Evolutionary conservation across 2,797 vertebrate genomes (phyloP).

Genomic region (Pteronotus mesoamericanus): DNA sequence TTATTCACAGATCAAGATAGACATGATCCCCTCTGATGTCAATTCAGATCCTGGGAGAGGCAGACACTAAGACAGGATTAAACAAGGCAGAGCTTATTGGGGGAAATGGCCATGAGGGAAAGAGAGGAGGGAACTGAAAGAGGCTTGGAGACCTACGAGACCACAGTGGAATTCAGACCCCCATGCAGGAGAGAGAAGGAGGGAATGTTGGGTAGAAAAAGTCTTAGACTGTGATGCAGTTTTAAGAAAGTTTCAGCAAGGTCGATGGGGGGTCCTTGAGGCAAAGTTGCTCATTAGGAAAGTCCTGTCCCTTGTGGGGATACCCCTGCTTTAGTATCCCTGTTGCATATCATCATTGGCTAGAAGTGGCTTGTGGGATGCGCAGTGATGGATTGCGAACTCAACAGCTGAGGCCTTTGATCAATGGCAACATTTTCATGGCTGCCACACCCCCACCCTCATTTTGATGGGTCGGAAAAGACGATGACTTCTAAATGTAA

Average conservation of each 20-base stretch:
- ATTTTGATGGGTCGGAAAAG: slow-evolving; percentile 38
- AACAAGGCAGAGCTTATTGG: background rate
- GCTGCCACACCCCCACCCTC: background rate
- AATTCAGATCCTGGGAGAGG: background rate
- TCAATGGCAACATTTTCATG: slow-evolving; percentile 33
- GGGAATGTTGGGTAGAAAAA: background rate
- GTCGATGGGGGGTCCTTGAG: background rate
- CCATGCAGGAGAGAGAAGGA: background rate
- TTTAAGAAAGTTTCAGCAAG: slow-evolving; percentile 18
- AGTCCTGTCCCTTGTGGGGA: background rate
- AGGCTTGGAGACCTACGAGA: background rate
- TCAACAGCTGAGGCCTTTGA: background rate
- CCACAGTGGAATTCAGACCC: background rate
- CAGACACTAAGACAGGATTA: background rate
- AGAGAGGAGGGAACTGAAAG: background rate
- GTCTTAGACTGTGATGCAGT: background rate
- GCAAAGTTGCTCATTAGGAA: background rate
- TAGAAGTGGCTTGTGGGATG: background rate
- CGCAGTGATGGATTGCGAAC: background rate
- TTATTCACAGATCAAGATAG: background rate
- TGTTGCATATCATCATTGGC: background rate
- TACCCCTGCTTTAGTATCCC: background rate
- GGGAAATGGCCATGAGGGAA: background rate
- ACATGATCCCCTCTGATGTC: background rate
- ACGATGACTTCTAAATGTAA: slow-evolving; percentile 31